These are phyloP conservation scores for Lontra canadensis DNA, from an alignment of 2,113 vertebrate species.

Conservation along the genomic window DNA sequence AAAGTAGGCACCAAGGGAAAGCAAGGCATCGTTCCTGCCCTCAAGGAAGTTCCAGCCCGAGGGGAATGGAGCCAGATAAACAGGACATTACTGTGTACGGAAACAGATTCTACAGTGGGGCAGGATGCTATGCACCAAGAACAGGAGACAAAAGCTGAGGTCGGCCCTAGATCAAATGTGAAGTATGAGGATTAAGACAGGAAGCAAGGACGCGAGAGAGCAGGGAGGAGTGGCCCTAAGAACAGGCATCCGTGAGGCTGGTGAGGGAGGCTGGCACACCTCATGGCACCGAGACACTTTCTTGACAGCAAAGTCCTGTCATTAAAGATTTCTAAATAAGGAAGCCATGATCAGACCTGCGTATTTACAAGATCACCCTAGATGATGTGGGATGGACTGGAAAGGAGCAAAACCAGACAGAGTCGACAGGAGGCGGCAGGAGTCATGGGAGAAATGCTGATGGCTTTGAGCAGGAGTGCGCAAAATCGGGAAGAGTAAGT, in stretches of 20 bases:
- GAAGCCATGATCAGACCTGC: background rate
- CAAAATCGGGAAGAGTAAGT: background rate
- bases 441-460: background rate
- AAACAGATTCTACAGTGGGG: too few relatives aligned
- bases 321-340: background rate
- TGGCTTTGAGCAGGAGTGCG: background rate
- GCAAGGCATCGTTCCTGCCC: background rate
- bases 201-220: background rate
- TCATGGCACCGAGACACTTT: background rate
- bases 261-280: background rate
- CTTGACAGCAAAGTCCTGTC: background rate
- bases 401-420: background rate
- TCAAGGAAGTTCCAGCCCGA: background rate
- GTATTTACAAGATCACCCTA: background rate
- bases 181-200: background rate
- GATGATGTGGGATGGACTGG: background rate
- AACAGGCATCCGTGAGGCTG: background rate
- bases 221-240: background rate
- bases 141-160: background rate
- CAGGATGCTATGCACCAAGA: background rate
- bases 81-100: accelerated
- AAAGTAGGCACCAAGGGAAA: background rate
- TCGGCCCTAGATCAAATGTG: background rate
- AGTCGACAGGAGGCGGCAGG: background rate
- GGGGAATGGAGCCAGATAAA: background rate